Evolutionary conservation across 2,113 vertebrate species (phyloP), one percentile per base, ranked within the genome.

Genomic region (Cinclus mexicanus): DNA sequence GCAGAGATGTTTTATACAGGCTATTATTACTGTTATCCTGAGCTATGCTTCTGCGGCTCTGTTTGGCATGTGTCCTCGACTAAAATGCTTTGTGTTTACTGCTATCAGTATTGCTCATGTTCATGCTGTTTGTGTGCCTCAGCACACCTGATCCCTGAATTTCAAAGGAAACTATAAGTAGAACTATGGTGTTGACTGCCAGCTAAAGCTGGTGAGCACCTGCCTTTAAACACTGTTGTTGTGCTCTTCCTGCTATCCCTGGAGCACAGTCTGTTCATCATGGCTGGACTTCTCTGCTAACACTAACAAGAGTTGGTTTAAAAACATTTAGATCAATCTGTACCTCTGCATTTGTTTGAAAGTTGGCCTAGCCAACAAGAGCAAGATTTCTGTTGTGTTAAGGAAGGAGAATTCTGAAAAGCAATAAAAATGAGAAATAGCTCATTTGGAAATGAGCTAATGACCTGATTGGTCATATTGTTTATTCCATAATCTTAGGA

Each of bases 41-140:
- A 41, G 49, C 68, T 60, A 2, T 28, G 9, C 63, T 71, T 79
- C 70, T 85, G 75, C 84, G 33, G 47, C 69, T 63, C 6, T 64
- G 39, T 70, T 84, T 91, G 87, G 47, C 74, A 65, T 0, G 0
- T 11, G 21, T 69, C 60, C 77, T 78, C 0, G 0, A 25, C 56
- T 90, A 33, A 93, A 90, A 82, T 1, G 6, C 42, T 74, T 81
- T 5, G 8, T 55, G 35, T 89, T 93, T 79, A 60, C 31, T 76
- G 41, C 67, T 85, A 7, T 74, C 55, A 50, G 18, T 25, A 16
- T 63, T 85, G 50, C 15, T 74, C 39, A 18, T 15, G 12, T 70
- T 89, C 35, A 7, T 85, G 35, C 18, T 79, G 25, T 50, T 46
- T 61, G 14, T 33, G 12, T 77, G 39, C 46, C 65, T 39, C 78